Evolutionary conservation across 64 coral and sea anemone species (phyloP), one percentile per base, ranked within the genome.

Genomic region (Montipora sp.): DNA sequence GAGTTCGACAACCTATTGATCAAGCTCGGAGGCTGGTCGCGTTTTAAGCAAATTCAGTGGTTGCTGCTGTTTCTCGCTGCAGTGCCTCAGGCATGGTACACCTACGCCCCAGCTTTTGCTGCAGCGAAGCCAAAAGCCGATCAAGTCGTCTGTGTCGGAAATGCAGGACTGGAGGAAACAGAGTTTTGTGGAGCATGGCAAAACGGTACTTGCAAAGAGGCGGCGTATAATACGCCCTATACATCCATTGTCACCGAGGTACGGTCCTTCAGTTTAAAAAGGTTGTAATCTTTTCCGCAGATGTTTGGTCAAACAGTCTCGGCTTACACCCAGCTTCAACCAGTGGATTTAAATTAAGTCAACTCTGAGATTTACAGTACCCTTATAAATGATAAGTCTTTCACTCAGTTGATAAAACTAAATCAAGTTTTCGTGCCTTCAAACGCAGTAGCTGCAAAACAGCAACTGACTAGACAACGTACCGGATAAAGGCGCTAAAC

Each of bases 41-140:
- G 91, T 20, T 99, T 99, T 70, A 94, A 99, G 48, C 83, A 90
- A n/a, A 92, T 99, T 13, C 98, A 99, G 8, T 99, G 98, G 98
- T 46, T 99, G 12, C 80, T 99, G 0, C 53, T 99, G 0, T 99
- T 99, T n/a, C 45, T 99, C 4, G 95, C 94, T 8, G 77, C 93
- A 0, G 53, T 99, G 7, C 94, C 98, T 1, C 98, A 99, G 75
- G 91, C 98, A 0, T 99, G 94, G 94, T 99, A 99, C 21, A 96
- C 98, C 3, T 99, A 99, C 61, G 92, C 92, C 47, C 98, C 98
- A 12, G 94, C 94, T 12, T 99, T 99, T 46, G 86, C 98, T 1
- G 98, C 94, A 5, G 83, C 88, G 16, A 99, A 96, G 59, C 94
- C 96, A 8, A 92, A 99, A 76, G 77, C 87, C 48, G 55, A 10